A percentile compares a stretch with the other conserved stretches of the same genome.
These are phyloP conservation scores for Pollicipes pollicipes DNA, from an alignment of 1,140 invertebrate species.

Conservation along the genomic window DNA sequence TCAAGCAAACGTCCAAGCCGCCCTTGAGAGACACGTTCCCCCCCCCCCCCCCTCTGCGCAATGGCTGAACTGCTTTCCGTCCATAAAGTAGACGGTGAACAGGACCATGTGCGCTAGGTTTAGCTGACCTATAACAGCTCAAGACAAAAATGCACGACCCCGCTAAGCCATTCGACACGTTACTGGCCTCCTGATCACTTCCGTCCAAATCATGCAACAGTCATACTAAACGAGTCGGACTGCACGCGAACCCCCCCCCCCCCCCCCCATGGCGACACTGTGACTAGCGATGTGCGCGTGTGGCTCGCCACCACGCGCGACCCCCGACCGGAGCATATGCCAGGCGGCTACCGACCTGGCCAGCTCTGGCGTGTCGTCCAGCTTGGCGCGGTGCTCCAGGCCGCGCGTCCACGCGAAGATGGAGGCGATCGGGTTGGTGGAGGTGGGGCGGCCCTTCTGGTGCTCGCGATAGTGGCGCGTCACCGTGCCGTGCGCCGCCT, in stretches of 20 bases:
- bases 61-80: not conserved
- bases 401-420: slow-evolving; percentile 85
- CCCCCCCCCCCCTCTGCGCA: not conserved
- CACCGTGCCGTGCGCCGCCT: slow-evolving; percentile 81
- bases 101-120: not conserved
- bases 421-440: slow-evolving; percentile 76
- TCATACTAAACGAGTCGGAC: no score
- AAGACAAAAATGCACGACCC: no score
- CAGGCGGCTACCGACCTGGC: slow-evolving; percentile 28
- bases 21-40: not conserved
- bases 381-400: slow-evolving; percentile 57
- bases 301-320: no score
- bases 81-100: slow-evolving; percentile 2
- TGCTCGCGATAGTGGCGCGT: slow-evolving; percentile 70
- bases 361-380: slow-evolving; percentile 57
- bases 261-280: no score
- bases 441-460: slow-evolving; percentile 62
- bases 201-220: no score
- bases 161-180: no score
- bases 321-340: no score
- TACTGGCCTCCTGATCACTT: no score
- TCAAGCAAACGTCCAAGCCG: slow-evolving; percentile 13
- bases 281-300: no score
- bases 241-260: no score
- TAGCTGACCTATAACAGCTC: no score